These are phyloP conservation scores for Formica exsecta DNA, from an alignment of 1,140 invertebrate species.

Conservation along the genomic window DNA sequence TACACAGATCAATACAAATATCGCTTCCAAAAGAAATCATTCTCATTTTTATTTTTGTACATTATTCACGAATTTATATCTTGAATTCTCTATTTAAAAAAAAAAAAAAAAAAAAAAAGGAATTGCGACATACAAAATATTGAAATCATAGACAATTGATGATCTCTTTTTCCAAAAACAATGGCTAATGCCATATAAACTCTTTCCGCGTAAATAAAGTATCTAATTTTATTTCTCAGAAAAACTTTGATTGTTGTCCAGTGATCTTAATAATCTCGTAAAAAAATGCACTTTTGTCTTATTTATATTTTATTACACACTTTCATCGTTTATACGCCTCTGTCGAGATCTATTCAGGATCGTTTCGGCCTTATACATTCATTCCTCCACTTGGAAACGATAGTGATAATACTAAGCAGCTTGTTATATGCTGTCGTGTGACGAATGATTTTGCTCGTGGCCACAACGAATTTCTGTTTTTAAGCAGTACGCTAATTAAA, in stretches of 20 bases:
- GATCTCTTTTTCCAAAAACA: background rate
- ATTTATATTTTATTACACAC: background rate
- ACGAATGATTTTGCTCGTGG: constrained; percentile 39
- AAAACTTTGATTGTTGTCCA: constrained; percentile 3
- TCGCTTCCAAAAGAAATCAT: constrained; percentile 13
- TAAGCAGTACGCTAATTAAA: constrained; percentile 13
- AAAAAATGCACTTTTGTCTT: background rate
- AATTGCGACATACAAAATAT: background rate
- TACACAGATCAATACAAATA: constrained; percentile 16
- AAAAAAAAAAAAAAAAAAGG: background rate
- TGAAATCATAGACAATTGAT: background rate
- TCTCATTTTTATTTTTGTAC: background rate
- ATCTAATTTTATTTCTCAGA: constrained; percentile 1
- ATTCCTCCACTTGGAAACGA: constrained; percentile 39
- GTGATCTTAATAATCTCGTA: background rate
- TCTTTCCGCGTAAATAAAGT: background rate
- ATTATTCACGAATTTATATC: background rate
- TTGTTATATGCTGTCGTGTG: constrained; percentile 8
- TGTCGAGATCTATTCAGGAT: background rate
- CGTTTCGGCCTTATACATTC: constrained; percentile 17
- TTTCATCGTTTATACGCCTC: background rate
- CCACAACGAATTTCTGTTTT: constrained; percentile 47
- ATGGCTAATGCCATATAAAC: background rate
- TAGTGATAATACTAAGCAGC: constrained; percentile 50
- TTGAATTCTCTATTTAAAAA: background rate